These are phyloP conservation scores for Andrena trimmerana DNA, from an alignment of 2,888 invertebrate genomes.

Conservation along the genomic window DNA sequence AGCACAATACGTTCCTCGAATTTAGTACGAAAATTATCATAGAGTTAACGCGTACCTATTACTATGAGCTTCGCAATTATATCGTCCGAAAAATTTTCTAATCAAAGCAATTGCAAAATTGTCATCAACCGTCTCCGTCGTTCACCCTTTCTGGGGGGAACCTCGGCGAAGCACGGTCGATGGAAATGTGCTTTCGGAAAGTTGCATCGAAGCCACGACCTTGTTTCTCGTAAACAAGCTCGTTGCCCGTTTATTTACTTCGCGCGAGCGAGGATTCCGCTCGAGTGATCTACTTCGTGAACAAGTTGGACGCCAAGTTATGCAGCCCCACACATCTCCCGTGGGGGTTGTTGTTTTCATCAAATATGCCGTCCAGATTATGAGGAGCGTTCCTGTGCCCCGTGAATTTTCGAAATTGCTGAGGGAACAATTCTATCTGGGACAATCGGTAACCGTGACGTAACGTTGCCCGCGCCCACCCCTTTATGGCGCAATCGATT, in stretches of 20 bases:
- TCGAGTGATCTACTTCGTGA: slow-evolving; percentile 60
- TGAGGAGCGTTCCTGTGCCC: not conserved
- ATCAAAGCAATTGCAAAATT: not conserved
- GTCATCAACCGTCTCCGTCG: not conserved
- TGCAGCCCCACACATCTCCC: slow-evolving; percentile 35
- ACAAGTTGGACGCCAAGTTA: slow-evolving; percentile 51
- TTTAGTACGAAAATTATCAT: not conserved
- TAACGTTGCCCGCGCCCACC: not conserved
- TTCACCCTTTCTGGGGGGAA: not conserved
- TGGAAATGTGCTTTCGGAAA: slow-evolving; percentile 33
- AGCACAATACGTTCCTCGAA: not conserved
- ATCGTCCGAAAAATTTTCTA: not conserved
- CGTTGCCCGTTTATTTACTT: slow-evolving; percentile 65
- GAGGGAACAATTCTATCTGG: not conserved
- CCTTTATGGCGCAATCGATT: not conserved
- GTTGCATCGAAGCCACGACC: slow-evolving; percentile 53
- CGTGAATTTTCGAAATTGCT: slow-evolving; percentile 35
- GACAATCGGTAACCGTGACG: not conserved
- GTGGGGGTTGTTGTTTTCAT: slow-evolving; percentile 54
- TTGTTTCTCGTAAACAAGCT: slow-evolving; percentile 70
- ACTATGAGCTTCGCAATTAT: not conserved
- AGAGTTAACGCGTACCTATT: not conserved
- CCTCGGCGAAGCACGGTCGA: not conserved
- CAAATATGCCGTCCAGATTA: slow-evolving; percentile 40
- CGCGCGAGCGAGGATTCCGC: slow-evolving; percentile 61